Evolutionary conservation across 2,113 vertebrate genomes (phyloP).

Genomic region (Coptodon bakossiorum): DNA sequence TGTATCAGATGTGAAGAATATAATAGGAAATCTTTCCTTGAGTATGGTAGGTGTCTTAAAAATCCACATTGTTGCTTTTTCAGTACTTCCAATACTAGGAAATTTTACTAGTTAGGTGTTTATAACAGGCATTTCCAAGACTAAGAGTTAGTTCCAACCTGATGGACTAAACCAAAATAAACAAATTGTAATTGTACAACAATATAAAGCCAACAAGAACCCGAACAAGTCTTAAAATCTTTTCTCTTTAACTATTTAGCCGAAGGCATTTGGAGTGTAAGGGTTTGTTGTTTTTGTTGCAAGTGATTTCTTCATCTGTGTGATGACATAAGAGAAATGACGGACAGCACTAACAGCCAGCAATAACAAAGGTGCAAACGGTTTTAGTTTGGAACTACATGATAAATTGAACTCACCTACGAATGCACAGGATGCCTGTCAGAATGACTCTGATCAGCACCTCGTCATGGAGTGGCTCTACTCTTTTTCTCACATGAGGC

Average conservation of each 20-base stretch:
- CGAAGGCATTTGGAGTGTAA: neutral
- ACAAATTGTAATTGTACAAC: neutral
- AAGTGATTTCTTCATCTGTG: neutral
- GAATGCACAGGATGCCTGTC: conserved; percentile 31
- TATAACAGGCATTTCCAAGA: neutral
- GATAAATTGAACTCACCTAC: conserved; percentile 10
- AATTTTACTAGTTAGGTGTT: neutral
- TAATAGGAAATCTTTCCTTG: neutral
- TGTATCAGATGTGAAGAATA: neutral
- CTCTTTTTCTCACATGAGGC: conserved; percentile 9
- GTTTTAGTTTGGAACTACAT: neutral
- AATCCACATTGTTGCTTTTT: neutral
- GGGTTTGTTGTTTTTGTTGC: neutral
- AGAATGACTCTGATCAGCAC: conserved; percentile 17
- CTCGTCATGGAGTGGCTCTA: conserved; percentile 10
- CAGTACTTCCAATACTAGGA: neutral
- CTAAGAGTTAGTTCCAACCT: neutral
- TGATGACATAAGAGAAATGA: neutral
- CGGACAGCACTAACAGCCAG: neutral
- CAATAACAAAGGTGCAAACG: neutral
- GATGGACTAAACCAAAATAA: neutral
- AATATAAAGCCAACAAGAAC: neutral
- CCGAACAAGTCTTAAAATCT: neutral
- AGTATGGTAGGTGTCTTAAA: neutral
- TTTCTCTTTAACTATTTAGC: neutral